Evolutionary conservation across 1,140 invertebrate genomes (phyloP).

Genomic region (Ceratina australensis): DNA sequence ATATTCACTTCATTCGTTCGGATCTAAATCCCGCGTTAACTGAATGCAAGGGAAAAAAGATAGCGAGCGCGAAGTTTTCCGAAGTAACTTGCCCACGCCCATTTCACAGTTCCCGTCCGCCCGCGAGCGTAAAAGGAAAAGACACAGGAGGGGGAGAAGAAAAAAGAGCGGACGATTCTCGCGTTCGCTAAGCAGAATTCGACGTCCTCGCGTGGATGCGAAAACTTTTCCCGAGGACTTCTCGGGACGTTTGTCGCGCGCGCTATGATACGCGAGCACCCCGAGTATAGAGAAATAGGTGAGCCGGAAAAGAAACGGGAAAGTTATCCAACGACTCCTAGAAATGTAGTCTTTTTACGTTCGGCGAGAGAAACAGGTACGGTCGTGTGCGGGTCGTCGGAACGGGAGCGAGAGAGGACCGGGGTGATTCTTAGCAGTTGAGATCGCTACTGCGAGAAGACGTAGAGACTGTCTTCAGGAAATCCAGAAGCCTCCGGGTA

Average conservation of each 20-base stretch:
- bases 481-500: neutral
- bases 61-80: neutral
- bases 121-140: neutral
- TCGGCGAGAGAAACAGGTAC: neutral
- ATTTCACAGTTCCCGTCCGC: neutral
- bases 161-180: neutral
- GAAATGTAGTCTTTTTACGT: constrained; percentile 45
- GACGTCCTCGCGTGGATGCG: neutral
- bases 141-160: neutral
- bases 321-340: constrained; percentile 48
- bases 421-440: neutral
- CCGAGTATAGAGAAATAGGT: constrained; percentile 32
- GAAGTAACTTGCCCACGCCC: constrained; percentile 1
- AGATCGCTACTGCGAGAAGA: neutral
- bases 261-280: constrained; percentile 3
- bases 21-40: neutral
- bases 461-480: neutral
- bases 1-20: neutral
- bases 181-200: constrained; percentile 13
- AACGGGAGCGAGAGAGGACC: neutral
- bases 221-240: neutral
- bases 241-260: constrained; percentile 3
- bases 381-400: neutral
- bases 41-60: neutral
- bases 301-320: constrained; percentile 33